Base-by-base conservation (phyloP, 1,140 invertebrate genomes). In the Asbolus verrucosus region DNA sequence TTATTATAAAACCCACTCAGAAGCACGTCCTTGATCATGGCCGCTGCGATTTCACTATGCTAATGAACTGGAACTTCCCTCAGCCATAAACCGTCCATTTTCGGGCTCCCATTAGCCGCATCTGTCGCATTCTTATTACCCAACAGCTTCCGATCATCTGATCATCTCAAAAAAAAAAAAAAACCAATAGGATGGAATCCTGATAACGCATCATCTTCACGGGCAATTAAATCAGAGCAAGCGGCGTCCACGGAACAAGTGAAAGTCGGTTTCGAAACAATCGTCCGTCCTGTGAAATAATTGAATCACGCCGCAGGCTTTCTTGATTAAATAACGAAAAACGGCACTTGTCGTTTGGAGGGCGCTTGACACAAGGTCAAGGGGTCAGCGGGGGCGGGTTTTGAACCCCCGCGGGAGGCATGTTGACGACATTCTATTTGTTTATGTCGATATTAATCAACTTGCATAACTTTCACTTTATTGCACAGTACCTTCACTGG, bases 231-330 rank as follows among this genome's bases (percentile, higher is more conserved):
- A 54, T 27, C 46, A 27, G 46, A 54, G 46, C 46, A 54, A 54
- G 46, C 46, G 19, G n/a, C 46, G 46, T 11, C 46, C 46, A 54
- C 19, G 18, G 21, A 46, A 46, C 41, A 46, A 54, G 46, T 54
- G 46, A 54, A 54, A 54, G 46, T 27, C 21, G 46, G 18, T 54
- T 24, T 54, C 46, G 46, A 54, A 54, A 54, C 46, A 54, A 54
- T 54, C 46, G 21, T 50, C 16, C 43, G 21, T 50, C 43, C 43
- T 50, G 43, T 50, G 43, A 50, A 50, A 54, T 54, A 54, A 54
- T 46, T 19, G 41, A 46, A 46, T 18, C 41, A 16, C 41, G 41
- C 0, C 43, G 1, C 19, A 27, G 14, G 19, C 46, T 54, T 54
- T 54, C 46, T 14, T 54, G n/a, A n/a, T 27, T 24, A 27, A 1